Percentiles rank a stretch among this genome's conserved stretches.
These are phyloP conservation scores for Scrobipalpa costella DNA, from an alignment of 2,888 invertebrate genomes.

Conservation along the genomic window DNA sequence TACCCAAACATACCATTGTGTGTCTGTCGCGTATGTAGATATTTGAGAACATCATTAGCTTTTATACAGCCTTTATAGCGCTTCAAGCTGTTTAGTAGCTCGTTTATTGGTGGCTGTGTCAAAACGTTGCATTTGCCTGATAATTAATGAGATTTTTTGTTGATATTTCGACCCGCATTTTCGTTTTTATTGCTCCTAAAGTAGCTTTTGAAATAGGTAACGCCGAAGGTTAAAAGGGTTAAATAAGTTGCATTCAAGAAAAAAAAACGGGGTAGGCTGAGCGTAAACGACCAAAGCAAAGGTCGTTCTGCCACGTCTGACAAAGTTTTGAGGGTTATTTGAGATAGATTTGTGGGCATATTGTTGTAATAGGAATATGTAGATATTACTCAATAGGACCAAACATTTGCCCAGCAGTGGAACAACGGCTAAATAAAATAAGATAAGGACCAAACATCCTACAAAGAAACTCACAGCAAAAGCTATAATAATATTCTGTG, in stretches of 20 bases:
- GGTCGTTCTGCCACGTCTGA: no score
- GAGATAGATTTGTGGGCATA: no score
- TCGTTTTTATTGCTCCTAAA: neutral
- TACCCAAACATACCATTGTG: neutral
- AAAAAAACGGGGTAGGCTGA: neutral
- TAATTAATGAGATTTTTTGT: conserved; percentile 8
- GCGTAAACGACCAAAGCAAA: no score
- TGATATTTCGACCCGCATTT: neutral
- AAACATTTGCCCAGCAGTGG: no score
- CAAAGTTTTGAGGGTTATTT: no score
- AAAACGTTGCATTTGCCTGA: conserved; percentile 9
- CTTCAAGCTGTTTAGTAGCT: conserved; percentile 21
- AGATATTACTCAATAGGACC: no score
- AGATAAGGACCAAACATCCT: no score
- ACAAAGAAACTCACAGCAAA: no score
- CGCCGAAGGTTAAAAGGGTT: neutral
- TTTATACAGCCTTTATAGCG: conserved; percentile 18
- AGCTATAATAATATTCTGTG: no score
- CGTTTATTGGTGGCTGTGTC: conserved; percentile 20
- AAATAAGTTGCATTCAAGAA: neutral
- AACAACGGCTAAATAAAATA: no score
- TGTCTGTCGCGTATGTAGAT: conserved; percentile 3
- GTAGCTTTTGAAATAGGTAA: neutral
- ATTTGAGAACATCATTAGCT: conserved; percentile 14
- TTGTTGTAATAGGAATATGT: no score